Base-by-base conservation (phyloP, 2,888 invertebrate genomes). In the Stenichneumon culpator region DNA sequence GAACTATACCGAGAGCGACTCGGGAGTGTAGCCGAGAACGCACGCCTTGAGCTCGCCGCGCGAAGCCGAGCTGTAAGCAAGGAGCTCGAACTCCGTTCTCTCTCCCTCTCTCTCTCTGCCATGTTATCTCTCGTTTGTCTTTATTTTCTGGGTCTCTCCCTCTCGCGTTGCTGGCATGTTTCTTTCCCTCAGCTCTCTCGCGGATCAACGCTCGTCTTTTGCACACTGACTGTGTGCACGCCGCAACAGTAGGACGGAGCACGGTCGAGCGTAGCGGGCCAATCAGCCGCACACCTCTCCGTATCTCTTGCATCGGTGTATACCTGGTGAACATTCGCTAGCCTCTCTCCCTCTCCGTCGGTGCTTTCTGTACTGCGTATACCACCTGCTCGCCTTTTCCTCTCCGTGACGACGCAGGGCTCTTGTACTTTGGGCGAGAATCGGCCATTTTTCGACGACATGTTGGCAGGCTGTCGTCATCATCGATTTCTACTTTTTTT, bases 241-340 rank as follows among this genome's bases (percentile, higher is more conserved):
- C 90, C 90, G 79, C 87, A 90, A 91, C 91, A 87, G 90, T 91
- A 92, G 92, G 91, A 91, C 88, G 93, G 92, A 90, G 90, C 90
- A 87, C 87, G 89, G 87, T 88, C 88, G 36, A 86, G 88, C 88
- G 90, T 86, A 86, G 89, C 92, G 92, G 90, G 92, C 93, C 93
- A 93, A 93, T 93, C 93, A 92, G 93, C 91, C 91, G 90, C 88
- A 92, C 92, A 92, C 92, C 91, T 83, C 68, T 83, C 68, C 72
- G 47, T 80, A 68, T 80, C 70, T 69, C 69, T 74, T 74, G 70
- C 70, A 72, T 67, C 54, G 74, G 89, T 90, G 89, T 92, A 89
- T 92, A 91, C 92, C 92, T 91, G 91, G 89, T 89, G 90, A 90
- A 83, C 68, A 47, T 52, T 78, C 67, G 70, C 25, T 70, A n/a